Percentiles rank a stretch among this genome's conserved stretches.
Conservation (phyloP, 1,140 invertebrate genomes). For the Octopus bimaculoides region DNA sequence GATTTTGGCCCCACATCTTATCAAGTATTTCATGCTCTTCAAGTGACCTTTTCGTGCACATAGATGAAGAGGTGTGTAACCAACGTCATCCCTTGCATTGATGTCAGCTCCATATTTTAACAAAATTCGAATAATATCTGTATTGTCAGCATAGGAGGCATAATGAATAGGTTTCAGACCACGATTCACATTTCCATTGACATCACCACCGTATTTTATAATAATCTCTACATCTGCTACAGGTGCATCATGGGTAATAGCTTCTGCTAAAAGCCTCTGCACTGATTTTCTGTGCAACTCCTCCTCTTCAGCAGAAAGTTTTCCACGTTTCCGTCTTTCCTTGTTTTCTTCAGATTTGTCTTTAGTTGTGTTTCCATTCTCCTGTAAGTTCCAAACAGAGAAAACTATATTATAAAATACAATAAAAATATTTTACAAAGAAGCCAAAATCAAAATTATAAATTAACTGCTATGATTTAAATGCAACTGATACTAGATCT, state of each 20-base stretch:
- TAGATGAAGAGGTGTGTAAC: constrained; percentile 84
- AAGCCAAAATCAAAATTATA: too few species aligned
- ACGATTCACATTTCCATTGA: constrained; percentile 59
- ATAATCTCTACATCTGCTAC: constrained; percentile 71
- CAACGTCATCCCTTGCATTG: constrained; percentile 84
- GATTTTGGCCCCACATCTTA: constrained; percentile 77
- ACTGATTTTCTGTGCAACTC: constrained; percentile 10
- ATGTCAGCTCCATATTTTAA: constrained; percentile 70
- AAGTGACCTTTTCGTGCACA: constrained; percentile 78
- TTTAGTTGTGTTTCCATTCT: too few species aligned
- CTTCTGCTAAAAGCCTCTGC: constrained; percentile 83
- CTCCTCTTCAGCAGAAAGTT: not conserved
- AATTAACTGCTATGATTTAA: too few species aligned
- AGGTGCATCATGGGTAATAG: constrained; percentile 82
- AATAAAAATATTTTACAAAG: too few species aligned
- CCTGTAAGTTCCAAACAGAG: too few species aligned
- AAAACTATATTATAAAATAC: too few species aligned
- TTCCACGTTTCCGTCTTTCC: not conserved
- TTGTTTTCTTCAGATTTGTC: not conserved
- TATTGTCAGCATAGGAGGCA: constrained; percentile 81
- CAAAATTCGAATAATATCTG: constrained; percentile 68
- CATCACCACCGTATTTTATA: constrained; percentile 39
- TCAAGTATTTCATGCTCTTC: constrained; percentile 64
- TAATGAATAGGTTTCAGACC: constrained; percentile 87
- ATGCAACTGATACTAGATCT: too few species aligned